These are phyloP conservation scores for Pantherophis alleghaniensis DNA, from an alignment of 2,797 vertebrate genomes.

Conservation along the genomic window DNA sequence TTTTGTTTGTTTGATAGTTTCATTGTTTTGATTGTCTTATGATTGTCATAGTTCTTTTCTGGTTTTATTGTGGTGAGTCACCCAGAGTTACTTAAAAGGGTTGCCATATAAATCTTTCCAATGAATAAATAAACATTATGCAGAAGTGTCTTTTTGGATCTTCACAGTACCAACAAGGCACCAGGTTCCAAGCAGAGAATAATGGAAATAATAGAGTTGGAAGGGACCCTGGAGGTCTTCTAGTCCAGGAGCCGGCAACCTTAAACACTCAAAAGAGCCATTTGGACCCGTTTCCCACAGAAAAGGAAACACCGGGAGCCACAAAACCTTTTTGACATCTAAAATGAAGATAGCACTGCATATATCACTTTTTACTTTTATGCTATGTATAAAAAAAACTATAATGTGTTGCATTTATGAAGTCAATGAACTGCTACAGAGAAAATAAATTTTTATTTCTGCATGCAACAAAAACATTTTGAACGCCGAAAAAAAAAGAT, in stretches of 20 bases:
- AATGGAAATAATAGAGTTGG: neutral
- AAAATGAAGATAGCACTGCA: too few species aligned
- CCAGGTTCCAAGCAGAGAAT: constrained; percentile 30
- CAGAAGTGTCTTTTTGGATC: constrained; percentile 44
- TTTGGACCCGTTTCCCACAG: too few species aligned
- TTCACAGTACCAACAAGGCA: constrained; percentile 31
- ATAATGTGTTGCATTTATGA: too few species aligned
- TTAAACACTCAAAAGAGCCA: too few species aligned
- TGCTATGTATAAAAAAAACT: too few species aligned
- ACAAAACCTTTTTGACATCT: too few species aligned
- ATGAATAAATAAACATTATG: neutral
- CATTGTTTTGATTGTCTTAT: neutral
- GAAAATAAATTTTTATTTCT: too few species aligned
- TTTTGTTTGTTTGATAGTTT: neutral
- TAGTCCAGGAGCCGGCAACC: neutral
- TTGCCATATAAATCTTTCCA: neutral
- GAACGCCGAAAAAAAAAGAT: too few species aligned
- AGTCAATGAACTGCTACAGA: too few species aligned
- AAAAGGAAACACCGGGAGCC: too few species aligned
- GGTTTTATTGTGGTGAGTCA: neutral
- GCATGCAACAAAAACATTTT: too few species aligned
- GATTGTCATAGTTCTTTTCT: neutral
- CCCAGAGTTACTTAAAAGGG: neutral
- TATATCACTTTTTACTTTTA: too few species aligned
- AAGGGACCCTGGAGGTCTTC: neutral